These are phyloP conservation scores for Centrocercus urophasianus DNA, from an alignment of 2,113 vertebrate species.

Conservation along the genomic window DNA sequence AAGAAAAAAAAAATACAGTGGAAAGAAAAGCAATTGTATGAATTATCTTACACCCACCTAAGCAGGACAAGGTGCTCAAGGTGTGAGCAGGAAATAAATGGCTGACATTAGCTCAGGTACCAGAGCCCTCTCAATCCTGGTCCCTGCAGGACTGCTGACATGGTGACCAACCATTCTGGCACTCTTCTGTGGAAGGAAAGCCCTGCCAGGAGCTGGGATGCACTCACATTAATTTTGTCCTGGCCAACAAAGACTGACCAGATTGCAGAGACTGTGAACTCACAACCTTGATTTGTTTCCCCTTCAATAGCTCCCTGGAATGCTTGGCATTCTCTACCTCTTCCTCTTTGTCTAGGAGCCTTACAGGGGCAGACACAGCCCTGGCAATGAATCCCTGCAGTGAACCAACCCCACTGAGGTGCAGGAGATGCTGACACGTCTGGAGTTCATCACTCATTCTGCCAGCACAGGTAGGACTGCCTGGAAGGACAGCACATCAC, in stretches of 20 bases:
- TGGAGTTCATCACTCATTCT: background rate
- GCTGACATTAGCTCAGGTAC: background rate
- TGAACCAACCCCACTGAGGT: accelerated
- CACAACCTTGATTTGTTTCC: background rate
- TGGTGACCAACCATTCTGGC: constrained; percentile 24
- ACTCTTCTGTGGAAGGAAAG: background rate
- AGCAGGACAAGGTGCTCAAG: background rate
- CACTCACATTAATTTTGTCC: constrained; percentile 51
- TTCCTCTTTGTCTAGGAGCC: background rate
- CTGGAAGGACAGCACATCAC: background rate
- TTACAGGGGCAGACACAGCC: accelerated
- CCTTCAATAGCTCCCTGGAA: constrained; percentile 27
- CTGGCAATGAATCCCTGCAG: accelerated
- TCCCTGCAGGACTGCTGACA: background rate
- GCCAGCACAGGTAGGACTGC: background rate
- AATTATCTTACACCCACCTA: background rate
- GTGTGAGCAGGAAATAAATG: background rate
- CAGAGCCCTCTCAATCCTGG: background rate
- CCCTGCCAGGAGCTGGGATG: constrained; percentile 18
- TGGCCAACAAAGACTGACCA: constrained; percentile 42
- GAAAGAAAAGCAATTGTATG: background rate
- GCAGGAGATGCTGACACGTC: accelerated
- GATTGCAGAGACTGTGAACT: constrained; percentile 54
- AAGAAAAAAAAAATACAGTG: background rate
- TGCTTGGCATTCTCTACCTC: background rate